Percentiles rank a stretch among this genome's conserved stretches.
phyloP scores from a whole-genome alignment of 2,888 invertebrate genomes.

The Baccha elongata region DNA sequence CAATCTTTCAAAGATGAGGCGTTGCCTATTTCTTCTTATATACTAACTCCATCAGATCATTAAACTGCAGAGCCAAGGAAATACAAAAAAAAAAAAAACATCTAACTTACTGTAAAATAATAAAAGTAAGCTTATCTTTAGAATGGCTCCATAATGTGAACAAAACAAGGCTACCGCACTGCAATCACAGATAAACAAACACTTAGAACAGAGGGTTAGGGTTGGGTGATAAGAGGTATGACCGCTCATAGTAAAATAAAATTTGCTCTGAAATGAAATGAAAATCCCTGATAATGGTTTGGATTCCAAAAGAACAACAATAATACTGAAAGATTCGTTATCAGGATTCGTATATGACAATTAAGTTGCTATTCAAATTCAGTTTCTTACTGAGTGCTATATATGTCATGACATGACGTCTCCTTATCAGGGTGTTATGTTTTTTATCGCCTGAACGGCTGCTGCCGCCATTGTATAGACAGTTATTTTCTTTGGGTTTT shows the following conservation, averaged over 20 bases:
- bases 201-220: constrained; percentile 10
- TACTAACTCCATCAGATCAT: constrained; percentile 46
- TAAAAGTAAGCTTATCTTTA: constrained; percentile 62
- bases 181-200: constrained; percentile 31
- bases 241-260: constrained; percentile 27
- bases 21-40: constrained; percentile 6
- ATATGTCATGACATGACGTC: constrained; percentile 50
- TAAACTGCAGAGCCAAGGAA: constrained; percentile 41
- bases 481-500: constrained; percentile 58
- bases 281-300: constrained; percentile 41
- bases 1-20: constrained; percentile 38
- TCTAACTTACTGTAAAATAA: constrained; percentile 56
- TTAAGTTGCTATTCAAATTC: constrained; percentile 53
- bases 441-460: constrained; percentile 62
- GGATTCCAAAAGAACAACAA: constrained; percentile 33
- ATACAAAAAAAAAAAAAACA: constrained; percentile 14
- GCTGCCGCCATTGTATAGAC: constrained; percentile 41
- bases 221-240: constrained; percentile 16
- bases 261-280: constrained; percentile 26
- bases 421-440: constrained; percentile 57
- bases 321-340: constrained; percentile 39
- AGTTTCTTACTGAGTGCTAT: constrained; percentile 45
- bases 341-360: constrained; percentile 43
- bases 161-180: constrained; percentile 65
- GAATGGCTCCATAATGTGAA: constrained; percentile 59